Evolutionary conservation across 1,140 invertebrate genomes (phyloP), one percentile per base, ranked within the genome.

Genomic region (Drosophila auraria): DNA sequence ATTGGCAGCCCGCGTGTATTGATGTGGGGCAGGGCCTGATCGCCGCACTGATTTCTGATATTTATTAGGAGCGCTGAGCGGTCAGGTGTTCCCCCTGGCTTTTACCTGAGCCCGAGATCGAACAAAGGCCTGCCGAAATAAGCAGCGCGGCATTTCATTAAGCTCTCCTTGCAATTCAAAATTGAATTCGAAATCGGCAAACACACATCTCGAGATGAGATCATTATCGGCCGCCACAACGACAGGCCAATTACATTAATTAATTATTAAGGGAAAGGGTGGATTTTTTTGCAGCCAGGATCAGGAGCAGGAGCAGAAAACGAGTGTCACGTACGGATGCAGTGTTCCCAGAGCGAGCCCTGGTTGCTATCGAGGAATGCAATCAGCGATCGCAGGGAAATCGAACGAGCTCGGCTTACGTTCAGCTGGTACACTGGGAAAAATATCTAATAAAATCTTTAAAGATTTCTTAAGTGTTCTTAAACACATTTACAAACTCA

Each of bases 181-280:
- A 89, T 89, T 90, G 74, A 86, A 89, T 90, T 82, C 82, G 86
- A 86, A 90, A 90, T 90, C 82, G 72, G 73, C 61, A 80, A 84
- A 77, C 78, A 89, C 86, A 89, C 74, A 91, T 91, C 89, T 91
- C 79, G 89, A 40, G 54, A 84, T 91, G 83, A 82, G 89, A 91
- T 91, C 83, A 91, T 91, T 91, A 89, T 91, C 89, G 80, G 74
- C 59, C 59, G 62, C 71, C 79, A 91, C 89, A 91, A 91, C 89
- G 89, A 91, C 89, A 91, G 89, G 83, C 89, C 89, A 91, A 91
- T 91, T 91, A 91, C 89, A 91, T 91, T 91, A 91, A 91, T 91
- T 91, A 91, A 91, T 91, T 91, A 91, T 91, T 91, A 91, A 89
- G 86, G 66, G 25, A 49, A 17, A 27, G n/a, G 53, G 42, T 23